Conservation (phyloP, 2,113 vertebrate genomes). For the Antigone vipio region DNA sequence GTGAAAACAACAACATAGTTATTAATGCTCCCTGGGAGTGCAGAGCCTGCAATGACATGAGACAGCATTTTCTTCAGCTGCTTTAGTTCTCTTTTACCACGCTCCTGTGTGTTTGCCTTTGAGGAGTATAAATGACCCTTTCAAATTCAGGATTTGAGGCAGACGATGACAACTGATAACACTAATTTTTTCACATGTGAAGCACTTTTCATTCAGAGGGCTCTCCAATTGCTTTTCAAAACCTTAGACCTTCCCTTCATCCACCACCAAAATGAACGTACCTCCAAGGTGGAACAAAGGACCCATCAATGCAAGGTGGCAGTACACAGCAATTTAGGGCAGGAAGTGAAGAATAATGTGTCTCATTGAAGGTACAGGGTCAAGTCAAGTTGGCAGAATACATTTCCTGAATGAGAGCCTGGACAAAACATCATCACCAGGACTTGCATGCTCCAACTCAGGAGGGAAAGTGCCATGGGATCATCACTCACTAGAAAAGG, state of each 20-base stretch:
- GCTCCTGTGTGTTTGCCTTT: background rate
- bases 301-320: background rate
- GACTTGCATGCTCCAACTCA: background rate
- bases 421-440: background rate
- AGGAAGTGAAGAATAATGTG: background rate
- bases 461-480: background rate
- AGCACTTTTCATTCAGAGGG: constrained; percentile 12
- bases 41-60: background rate
- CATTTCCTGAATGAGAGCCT: background rate
- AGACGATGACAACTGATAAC: background rate
- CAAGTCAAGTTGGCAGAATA: background rate
- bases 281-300: background rate
- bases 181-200: constrained; percentile 15
- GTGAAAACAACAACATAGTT: background rate
- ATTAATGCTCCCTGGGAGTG: background rate
- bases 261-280: background rate
- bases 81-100: background rate
- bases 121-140: background rate
- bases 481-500: background rate
- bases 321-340: background rate
- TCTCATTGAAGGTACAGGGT: background rate
- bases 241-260: background rate
- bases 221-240: background rate
- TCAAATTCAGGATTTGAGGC: constrained; percentile 29
- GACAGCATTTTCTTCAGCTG: background rate